A percentile compares a stretch with the other conserved stretches of the same genome.
Evolutionary conservation across 2,797 vertebrate genomes (phyloP).

Genomic region (Acanthis flammea): DNA sequence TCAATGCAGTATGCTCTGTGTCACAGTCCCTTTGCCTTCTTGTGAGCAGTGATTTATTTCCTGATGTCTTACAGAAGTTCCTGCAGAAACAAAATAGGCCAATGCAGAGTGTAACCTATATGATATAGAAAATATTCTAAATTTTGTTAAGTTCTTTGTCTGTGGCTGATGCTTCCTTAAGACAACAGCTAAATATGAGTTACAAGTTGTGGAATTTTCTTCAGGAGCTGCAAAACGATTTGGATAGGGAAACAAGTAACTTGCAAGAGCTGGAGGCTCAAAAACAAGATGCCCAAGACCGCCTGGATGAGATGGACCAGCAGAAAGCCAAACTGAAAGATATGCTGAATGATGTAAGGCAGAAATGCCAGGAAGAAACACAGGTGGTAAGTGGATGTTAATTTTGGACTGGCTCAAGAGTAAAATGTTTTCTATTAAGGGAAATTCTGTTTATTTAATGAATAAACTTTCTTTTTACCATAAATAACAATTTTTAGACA

Average conservation of each 20-base stretch:
- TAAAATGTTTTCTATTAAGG: neutral
- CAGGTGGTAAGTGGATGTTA: constrained; percentile 86
- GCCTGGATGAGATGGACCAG: constrained; percentile 97
- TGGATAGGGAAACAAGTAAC: constrained; percentile 89
- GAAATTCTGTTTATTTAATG: neutral
- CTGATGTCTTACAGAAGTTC: neutral
- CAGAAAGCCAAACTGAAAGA: constrained; percentile 95
- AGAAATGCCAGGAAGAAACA: constrained; percentile 95
- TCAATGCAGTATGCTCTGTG: neutral
- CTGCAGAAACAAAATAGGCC: neutral
- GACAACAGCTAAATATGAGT: neutral
- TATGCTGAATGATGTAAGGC: constrained; percentile 90
- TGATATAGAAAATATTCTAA: neutral
- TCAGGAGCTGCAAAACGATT: constrained; percentile 93
- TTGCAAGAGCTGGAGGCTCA: constrained; percentile 94
- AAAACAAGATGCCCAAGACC: constrained; percentile 94
- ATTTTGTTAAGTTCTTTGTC: neutral
- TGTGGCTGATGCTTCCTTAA: neutral
- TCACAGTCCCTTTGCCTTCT: neutral
- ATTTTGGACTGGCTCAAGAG: neutral
- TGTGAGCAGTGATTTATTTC: neutral
- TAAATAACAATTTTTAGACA: neutral
- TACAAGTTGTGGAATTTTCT: neutral
- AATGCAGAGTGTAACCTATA: accelerated
- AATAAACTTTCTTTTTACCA: neutral